Conservation (phyloP, 2,113 vertebrate genomes). For the Dasyurus viverrinus region DNA sequence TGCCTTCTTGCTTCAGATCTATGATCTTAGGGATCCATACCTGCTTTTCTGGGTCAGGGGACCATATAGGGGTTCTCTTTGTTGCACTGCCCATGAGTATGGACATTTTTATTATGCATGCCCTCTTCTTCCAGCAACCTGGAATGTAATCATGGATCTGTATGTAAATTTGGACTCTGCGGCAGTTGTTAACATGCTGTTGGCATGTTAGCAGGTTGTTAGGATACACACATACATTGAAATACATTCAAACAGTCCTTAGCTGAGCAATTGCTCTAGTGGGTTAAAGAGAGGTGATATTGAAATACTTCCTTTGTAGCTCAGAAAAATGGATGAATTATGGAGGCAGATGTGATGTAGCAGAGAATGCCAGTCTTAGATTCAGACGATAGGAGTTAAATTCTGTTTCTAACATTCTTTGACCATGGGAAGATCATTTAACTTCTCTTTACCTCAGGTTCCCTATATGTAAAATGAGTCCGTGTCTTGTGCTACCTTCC, state of each 20-base stretch:
- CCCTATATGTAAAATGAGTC: neutral
- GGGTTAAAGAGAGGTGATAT: neutral
- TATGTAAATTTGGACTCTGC: too few relatives aligned
- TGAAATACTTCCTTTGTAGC: neutral
- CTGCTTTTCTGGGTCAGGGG: too few relatives aligned
- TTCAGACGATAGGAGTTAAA: neutral
- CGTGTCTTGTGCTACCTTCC: neutral
- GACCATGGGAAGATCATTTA: neutral
- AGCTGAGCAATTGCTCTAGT: neutral
- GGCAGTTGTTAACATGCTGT: too few relatives aligned
- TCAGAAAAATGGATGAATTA: neutral
- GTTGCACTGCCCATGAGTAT: too few relatives aligned
- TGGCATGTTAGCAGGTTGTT: too few relatives aligned
- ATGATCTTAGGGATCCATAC: too few relatives aligned
- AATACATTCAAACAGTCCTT: neutral
- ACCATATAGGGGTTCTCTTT: too few relatives aligned
- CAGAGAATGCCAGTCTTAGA: neutral
- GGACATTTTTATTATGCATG: too few relatives aligned
- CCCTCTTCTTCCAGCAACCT: too few relatives aligned
- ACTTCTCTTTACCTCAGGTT: neutral
- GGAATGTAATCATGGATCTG: too few relatives aligned
- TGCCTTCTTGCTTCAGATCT: too few relatives aligned
- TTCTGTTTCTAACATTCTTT: neutral
- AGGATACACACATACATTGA: too few relatives aligned
- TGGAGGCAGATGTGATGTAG: neutral